These are phyloP conservation scores for Drosophila aldrichi DNA, from an alignment of 2,888 invertebrate genomes.

Conservation along the genomic window DNA sequence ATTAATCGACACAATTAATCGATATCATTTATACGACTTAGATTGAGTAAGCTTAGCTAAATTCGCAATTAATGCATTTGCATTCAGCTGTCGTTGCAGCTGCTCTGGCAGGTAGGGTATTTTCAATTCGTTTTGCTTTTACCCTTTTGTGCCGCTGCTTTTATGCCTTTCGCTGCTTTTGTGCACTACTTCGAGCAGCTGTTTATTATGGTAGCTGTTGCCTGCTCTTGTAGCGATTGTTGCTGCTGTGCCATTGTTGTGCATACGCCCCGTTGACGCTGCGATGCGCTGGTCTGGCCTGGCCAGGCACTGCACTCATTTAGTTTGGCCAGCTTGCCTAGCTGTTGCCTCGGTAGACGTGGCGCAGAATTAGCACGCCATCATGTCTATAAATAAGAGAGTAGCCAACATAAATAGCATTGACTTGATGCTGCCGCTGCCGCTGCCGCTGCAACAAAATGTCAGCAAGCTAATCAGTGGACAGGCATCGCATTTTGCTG, in stretches of 20 bases:
- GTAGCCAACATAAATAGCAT: conserved; percentile 69
- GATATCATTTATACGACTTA: neutral
- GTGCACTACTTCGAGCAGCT: conserved; percentile 51
- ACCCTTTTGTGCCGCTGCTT: neutral
- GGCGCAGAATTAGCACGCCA: conserved; percentile 70
- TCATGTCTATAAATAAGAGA: conserved; percentile 71
- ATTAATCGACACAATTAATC: neutral
- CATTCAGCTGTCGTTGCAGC: neutral
- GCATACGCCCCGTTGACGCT: conserved; percentile 67
- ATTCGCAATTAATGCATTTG: neutral
- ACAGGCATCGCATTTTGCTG: conserved; percentile 67
- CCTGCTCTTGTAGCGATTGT: conserved; percentile 36
- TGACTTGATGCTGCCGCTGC: conserved; percentile 32
- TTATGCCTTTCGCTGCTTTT: conserved; percentile 29
- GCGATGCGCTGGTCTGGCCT: conserved; percentile 5
- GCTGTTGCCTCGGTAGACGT: conserved; percentile 53
- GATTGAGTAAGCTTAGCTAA: neutral
- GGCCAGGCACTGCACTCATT: conserved; percentile 60
- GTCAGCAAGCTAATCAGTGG: conserved; percentile 71
- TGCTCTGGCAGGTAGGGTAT: conserved; percentile 29
- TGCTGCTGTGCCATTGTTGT: conserved; percentile 58
- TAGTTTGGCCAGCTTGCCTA: conserved; percentile 32
- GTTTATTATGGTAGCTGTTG: conserved; percentile 55
- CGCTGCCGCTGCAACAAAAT: conserved; percentile 48
- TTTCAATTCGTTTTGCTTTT: conserved; percentile 1